Percentiles rank a stretch among this genome's conserved stretches.
Evolutionary conservation across 2,113 vertebrate species (phyloP).

Genomic region (Xenus cinereus): DNA sequence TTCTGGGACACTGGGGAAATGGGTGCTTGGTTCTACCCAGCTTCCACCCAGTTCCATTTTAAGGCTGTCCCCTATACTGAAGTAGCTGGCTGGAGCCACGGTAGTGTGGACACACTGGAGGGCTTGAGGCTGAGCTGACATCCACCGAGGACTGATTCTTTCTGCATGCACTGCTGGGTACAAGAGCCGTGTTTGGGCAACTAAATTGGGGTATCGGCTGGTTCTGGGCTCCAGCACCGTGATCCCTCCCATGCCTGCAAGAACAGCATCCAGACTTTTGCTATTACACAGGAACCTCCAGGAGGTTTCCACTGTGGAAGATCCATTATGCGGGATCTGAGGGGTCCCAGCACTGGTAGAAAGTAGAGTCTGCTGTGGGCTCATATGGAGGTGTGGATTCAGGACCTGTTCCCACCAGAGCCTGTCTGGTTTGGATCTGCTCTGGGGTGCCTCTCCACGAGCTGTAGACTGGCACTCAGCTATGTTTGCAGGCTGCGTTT

Average conservation of each 20-base stretch:
- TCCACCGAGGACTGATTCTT: neutral
- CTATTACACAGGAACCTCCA: neutral
- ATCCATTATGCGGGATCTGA: neutral
- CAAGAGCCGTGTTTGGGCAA: neutral
- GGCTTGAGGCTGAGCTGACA: neutral
- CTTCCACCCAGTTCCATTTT: neutral
- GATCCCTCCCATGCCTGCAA: neutral
- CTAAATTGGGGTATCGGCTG: neutral
- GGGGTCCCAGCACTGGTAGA: neutral
- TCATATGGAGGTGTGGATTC: accelerated
- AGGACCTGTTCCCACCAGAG: neutral
- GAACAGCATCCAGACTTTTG: neutral
- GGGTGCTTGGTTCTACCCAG: neutral
- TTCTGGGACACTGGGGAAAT: neutral
- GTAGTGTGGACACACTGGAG: too few relatives aligned
- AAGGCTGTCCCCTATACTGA: neutral
- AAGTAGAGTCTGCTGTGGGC: neutral
- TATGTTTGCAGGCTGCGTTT: neutral
- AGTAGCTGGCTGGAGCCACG: neutral
- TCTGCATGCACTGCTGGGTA: accelerated
- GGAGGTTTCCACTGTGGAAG: neutral
- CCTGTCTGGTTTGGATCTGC: neutral
- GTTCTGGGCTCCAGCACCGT: neutral
- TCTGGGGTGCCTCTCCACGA: accelerated
- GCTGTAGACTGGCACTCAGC: neutral